A percentile compares a stretch with the other conserved stretches of the same genome.
Conservation (phyloP, 1,140 invertebrate species). For the Bombyx mandarina region DNA sequence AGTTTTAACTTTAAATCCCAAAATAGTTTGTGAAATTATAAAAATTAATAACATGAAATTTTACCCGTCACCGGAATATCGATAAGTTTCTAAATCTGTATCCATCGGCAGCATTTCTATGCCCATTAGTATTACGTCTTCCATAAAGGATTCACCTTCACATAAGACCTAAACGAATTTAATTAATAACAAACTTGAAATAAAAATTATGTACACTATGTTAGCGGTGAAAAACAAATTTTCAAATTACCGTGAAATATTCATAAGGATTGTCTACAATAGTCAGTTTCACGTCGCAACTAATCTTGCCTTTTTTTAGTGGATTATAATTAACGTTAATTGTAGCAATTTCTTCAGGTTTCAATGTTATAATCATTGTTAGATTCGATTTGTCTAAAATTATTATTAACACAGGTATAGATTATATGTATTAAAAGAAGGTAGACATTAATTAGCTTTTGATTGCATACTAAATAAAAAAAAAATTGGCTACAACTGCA, state of each 20-base stretch:
- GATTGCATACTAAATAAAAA: neutral
- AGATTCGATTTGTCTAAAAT: constrained; percentile 31
- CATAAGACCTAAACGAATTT: constrained; percentile 37
- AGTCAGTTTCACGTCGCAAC: constrained; percentile 44
- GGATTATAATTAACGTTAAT: constrained; percentile 45
- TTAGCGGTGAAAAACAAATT: too few relatives aligned
- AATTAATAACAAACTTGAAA: neutral
- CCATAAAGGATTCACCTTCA: constrained; percentile 57
- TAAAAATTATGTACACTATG: too few relatives aligned
- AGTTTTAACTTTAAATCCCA: too few relatives aligned
- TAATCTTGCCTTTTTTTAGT: constrained; percentile 36
- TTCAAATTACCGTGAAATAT: constrained; percentile 35
- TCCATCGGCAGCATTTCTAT: constrained; percentile 60
- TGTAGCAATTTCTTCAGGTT: constrained; percentile 31
- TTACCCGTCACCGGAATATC: constrained; percentile 27
- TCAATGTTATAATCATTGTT: constrained; percentile 30
- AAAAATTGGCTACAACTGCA: neutral
- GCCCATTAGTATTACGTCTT: constrained; percentile 52
- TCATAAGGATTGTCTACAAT: constrained; percentile 57
- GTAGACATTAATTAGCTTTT: neutral
- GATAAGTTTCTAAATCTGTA: constrained; percentile 39
- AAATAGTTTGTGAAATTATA: too few relatives aligned
- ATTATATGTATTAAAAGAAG: neutral
- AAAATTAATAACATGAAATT: neutral
- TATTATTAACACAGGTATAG: neutral